Percentiles rank a stretch among this genome's conserved stretches.
Evolutionary conservation across 2,113 vertebrate genomes (phyloP).

Genomic region (Alethe diademata): DNA sequence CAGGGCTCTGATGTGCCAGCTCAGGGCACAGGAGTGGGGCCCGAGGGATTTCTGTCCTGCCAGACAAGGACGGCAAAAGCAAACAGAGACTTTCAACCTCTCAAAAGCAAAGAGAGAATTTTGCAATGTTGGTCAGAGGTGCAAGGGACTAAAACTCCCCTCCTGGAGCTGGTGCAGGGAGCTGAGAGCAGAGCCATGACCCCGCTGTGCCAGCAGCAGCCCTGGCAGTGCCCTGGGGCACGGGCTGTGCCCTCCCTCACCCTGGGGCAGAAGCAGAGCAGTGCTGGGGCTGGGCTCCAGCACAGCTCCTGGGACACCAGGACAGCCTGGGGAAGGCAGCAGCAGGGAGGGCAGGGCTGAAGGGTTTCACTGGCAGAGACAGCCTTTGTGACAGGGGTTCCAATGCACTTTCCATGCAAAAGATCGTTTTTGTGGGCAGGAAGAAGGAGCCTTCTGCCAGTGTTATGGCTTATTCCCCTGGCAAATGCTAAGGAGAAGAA

Average conservation of each 20-base stretch:
- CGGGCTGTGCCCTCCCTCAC: not conserved
- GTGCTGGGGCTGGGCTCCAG: not conserved
- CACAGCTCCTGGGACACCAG: not conserved
- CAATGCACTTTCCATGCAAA: not conserved
- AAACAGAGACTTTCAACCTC: not conserved
- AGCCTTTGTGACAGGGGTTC: not conserved
- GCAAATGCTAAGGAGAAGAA: not conserved
- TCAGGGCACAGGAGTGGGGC: not conserved
- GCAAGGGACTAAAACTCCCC: not conserved
- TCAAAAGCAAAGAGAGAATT: not conserved
- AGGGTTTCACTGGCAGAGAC: not conserved
- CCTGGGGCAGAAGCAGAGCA: not conserved
- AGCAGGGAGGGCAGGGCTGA: not conserved
- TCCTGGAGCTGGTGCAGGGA: not conserved
- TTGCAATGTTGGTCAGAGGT: not conserved
- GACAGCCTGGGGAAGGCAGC: not conserved
- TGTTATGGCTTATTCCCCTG: rapidly evolving
- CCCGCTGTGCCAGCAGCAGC: not conserved
- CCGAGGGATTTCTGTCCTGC: not conserved
- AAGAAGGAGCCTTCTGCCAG: not conserved
- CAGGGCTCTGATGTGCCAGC: rapidly evolving
- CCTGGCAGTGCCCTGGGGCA: not conserved
- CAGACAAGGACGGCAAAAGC: not conserved
- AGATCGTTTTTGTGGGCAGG: not conserved
- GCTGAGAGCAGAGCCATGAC: not conserved